A percentile compares a stretch with the other conserved stretches of the same genome.
phyloP scores from a whole-genome alignment of 2,888 invertebrate species.

The Cantharis rustica region DNA sequence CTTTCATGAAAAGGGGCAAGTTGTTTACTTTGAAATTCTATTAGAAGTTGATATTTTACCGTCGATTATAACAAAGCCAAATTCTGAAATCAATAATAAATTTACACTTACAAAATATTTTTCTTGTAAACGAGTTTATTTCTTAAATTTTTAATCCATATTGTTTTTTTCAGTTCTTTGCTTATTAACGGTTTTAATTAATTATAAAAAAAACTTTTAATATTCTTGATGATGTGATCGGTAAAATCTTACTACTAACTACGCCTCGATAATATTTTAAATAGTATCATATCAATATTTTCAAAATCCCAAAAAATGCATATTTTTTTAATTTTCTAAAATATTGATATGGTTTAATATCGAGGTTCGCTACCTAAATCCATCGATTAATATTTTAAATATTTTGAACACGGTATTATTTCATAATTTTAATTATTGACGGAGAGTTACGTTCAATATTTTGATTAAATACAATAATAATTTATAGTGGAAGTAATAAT shows the following conservation, averaged over 20 bases:
- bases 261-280: no score
- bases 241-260: no score
- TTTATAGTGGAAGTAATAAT: not conserved
- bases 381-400: no score
- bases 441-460: not conserved
- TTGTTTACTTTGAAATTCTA: not conserved
- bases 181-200: not conserved
- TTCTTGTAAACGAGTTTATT: not conserved
- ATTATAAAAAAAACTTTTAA: no score
- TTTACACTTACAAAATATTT: not conserved
- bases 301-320: no score
- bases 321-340: no score
- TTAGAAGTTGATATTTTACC: not conserved
- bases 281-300: no score
- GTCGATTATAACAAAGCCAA: not conserved
- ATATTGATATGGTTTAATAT: no score
- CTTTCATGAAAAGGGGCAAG: not conserved
- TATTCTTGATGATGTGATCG: no score
- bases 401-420: not conserved
- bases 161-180: not conserved
- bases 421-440: not conserved
- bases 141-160: not conserved
- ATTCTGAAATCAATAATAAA: not conserved
- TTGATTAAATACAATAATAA: not conserved
- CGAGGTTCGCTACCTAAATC: no score